These are phyloP conservation scores for Herpetotheres cachinnans DNA, from an alignment of 2,113 vertebrate genomes.

Conservation along the genomic window DNA sequence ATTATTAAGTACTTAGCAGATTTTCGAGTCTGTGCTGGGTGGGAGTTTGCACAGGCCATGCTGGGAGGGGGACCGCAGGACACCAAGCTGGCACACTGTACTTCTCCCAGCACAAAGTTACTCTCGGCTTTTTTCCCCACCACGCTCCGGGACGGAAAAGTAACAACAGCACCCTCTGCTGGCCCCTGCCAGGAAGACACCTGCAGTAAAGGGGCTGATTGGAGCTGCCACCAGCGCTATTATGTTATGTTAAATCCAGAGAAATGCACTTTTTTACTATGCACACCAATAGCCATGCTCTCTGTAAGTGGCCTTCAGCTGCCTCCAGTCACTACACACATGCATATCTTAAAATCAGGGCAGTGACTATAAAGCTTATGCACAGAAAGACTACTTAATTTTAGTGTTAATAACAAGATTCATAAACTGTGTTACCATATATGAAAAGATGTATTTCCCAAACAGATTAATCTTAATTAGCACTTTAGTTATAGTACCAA, in stretches of 20 bases:
- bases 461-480: neutral
- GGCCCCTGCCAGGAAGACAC: neutral
- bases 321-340: neutral
- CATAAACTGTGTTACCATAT: neutral
- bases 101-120: rapidly evolving
- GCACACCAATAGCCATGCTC: too few relatives aligned
- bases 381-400: neutral
- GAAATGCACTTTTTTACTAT: neutral
- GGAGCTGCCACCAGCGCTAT: neutral
- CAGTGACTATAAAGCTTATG: neutral
- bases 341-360: neutral
- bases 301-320: neutral
- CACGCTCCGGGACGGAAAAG: neutral
- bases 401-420: neutral
- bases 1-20: neutral
- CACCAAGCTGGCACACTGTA: rapidly evolving
- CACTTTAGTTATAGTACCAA: neutral
- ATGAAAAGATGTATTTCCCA: neutral
- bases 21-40: neutral
- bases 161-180: conserved; percentile 33
- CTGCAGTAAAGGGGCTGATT: neutral
- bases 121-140: rapidly evolving
- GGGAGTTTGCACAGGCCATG: neutral
- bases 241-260: rapidly evolving
- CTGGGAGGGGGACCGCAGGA: neutral